Conservation (phyloP, 2,113 vertebrate genomes). For the Caretta caretta region DNA sequence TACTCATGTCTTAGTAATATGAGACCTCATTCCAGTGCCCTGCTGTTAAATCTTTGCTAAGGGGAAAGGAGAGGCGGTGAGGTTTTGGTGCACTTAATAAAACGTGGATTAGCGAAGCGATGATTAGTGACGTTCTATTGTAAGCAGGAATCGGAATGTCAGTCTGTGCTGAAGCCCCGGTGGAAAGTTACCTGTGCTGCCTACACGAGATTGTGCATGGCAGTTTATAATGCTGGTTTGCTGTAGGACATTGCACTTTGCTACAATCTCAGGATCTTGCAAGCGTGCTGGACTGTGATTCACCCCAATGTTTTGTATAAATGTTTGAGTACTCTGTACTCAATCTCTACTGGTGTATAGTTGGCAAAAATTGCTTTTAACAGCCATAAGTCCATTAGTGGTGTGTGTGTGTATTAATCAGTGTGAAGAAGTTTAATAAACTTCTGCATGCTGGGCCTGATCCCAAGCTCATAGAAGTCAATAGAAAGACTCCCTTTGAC, state of each 20-base stretch:
- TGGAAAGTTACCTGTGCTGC: constrained; percentile 62
- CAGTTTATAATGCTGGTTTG: constrained; percentile 60
- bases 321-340: constrained; percentile 65
- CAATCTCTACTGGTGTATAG: constrained; percentile 5
- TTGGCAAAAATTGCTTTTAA: constrained; percentile 44
- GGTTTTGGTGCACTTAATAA: constrained; percentile 68
- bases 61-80: constrained; percentile 61
- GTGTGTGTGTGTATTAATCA: constrained; percentile 63
- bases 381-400: constrained; percentile 56
- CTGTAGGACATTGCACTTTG: constrained; percentile 59
- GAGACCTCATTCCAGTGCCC: constrained; percentile 58
- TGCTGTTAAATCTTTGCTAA: constrained; percentile 68
- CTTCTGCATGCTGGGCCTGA: constrained; percentile 58
- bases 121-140: constrained; percentile 71
- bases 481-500: constrained; percentile 57
- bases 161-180: constrained; percentile 61
- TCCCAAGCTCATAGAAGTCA: constrained; percentile 63
- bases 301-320: constrained; percentile 62
- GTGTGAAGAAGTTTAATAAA: background rate
- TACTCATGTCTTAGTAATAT: constrained; percentile 37
- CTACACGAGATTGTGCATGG: background rate
- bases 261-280: constrained; percentile 55
- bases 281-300: constrained; percentile 61
- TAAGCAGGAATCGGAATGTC: constrained; percentile 61
- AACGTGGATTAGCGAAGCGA: constrained; percentile 73